Percentiles rank a stretch among this genome's conserved stretches.
phyloP scores from a whole-genome alignment of 2,113 vertebrate species.

The Cathartes aura region DNA sequence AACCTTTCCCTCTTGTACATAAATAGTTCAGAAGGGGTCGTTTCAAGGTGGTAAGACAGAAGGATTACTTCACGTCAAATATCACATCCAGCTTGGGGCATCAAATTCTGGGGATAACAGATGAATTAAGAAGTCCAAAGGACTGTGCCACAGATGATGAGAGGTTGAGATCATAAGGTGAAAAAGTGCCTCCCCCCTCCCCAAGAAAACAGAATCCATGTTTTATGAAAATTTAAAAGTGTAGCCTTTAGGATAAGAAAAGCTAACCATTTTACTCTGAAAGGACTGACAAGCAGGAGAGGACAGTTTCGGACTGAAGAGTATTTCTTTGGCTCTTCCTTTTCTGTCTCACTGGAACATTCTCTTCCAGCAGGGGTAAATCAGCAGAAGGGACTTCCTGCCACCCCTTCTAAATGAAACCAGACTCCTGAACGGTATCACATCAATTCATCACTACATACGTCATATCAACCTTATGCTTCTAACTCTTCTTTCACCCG shows the following conservation, averaged over 20 bases:
- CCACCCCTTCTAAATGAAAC: not conserved
- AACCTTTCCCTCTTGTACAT: not conserved
- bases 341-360: too few species aligned
- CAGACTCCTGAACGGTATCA: rapidly evolving
- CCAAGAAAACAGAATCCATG: rapidly evolving
- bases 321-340: not conserved
- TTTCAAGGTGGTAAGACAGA: not conserved
- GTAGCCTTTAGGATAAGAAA: not conserved
- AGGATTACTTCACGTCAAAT: not conserved
- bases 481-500: not conserved
- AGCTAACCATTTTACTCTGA: not conserved
- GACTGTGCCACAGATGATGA: not conserved
- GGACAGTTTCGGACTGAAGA: not conserved
- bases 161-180: rapidly evolving
- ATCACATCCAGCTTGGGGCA: not conserved
- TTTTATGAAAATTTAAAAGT: not conserved
- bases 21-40: not conserved
- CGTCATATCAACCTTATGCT: rapidly evolving
- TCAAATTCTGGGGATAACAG: not conserved
- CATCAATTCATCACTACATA: rapidly evolving
- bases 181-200: rapidly evolving
- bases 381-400: too few species aligned
- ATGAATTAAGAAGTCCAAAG: not conserved
- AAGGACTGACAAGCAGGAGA: rapidly evolving
- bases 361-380: not conserved